Evolutionary conservation across 2,888 invertebrate genomes (phyloP), one percentile per base, ranked within the genome.

Genomic region (Saturnia japonica): DNA sequence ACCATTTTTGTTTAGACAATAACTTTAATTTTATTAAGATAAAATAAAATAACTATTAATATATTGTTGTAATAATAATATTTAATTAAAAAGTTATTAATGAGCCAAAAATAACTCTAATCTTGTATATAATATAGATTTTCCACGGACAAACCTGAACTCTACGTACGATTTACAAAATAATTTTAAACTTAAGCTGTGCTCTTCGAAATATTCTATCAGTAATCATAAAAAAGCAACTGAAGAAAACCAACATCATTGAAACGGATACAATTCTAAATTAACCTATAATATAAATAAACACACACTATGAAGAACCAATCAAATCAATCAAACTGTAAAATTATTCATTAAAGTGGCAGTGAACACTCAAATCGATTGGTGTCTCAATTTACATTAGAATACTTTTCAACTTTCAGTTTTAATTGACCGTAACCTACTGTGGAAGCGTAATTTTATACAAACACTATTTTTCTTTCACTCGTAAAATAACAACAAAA

Each of bases 241-340:
- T 51, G 70, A 67, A 62, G 43, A 67, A 42, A 70, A 70, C 28
- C 70, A 54, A 70, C 43, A 70, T 28, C 40, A 54, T 42, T 11
- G 9, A n/a, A 70, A 77, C 68, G 73, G 67, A 72, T 73, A 78
- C 76, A 74, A 72, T 43, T 73, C 80, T 83, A 84, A 43, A 70
- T 78, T 84, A 83, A 34, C 82, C 80, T 78, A 78, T 71, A 68
- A 75, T 76, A 75, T 72, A 77, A 34, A 73, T 74, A 73, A 75
- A 77, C 78, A 77, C 72, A 77, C 74, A 74, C 71, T 76, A 74
- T 69, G 67, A 72, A 72, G 74, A 73, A 76, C 74, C 75, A 70
- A 77, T 77, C 68, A 71, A 73, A 60, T n/a, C 40, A 40, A 64
- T 40, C 64, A 76, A 77, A 76, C 77, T 76, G 78, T 78, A 78